Base-by-base conservation (phyloP, 2,888 invertebrate genomes). In the Scaptomyza cyrtandrae region DNA sequence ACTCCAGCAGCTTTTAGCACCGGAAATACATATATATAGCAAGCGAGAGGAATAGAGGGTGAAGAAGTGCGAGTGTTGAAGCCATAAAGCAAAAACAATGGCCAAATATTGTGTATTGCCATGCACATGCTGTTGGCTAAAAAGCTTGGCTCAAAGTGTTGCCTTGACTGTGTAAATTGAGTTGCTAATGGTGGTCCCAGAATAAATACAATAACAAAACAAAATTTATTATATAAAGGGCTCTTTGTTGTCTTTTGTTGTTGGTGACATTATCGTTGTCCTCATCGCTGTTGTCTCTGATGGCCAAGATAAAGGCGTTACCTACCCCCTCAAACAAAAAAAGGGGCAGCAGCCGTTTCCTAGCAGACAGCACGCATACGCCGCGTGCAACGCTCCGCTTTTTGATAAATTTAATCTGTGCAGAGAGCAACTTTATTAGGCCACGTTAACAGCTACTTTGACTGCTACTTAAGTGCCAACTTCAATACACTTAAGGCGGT, bases 401-500 rank as follows among this genome's bases (percentile, higher is more conserved):
- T 56, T 63, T 78, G 73, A 31, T 31, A 73, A 75, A 73, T 78
- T 78, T 74, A 75, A 78, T 73, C 75, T 67, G 31, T 48, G 61
- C 74, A 63, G 39, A 50, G 61, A 43, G 74, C 78, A 88, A 88
- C 88, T 85, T 84, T 86, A 88, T 85, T 88, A 85, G 87, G 80
- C 86, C 76, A 86, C 73, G 83, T 88, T 79, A 86, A 88, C 86
- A 78, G 83, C 85, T 71, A 80, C 82, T 86, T 86, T 63, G 85
- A 73, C 71, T 57, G 78, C 82, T 67, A 79, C 81, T 88, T 79
- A 83, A 83, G 88, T 79, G 86, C 62, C 88, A 85, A 76, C 88
- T 83, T 85, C 76, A 83, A 82, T 85, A 71, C 79, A 71, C 88
- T 87, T 69, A 56, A 67, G 71, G 62, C 54, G 44, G 64, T 61